These are phyloP conservation scores for Malurus alboscapulatus DNA, from an alignment of 2,113 vertebrate species.

Conservation along the genomic window DNA sequence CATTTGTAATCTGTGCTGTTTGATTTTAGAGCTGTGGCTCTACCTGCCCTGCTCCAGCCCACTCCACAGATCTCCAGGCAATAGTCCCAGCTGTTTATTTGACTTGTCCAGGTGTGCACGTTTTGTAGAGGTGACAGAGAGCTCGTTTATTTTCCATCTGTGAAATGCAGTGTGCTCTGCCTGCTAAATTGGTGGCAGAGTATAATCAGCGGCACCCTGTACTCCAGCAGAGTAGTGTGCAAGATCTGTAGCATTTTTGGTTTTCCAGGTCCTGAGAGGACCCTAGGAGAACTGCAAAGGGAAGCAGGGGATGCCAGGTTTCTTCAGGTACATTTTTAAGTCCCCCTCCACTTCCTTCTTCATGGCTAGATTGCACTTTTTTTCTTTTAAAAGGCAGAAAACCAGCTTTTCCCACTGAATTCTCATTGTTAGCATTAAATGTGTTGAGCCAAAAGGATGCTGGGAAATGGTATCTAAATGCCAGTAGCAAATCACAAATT, in stretches of 20 bases:
- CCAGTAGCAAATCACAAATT: not conserved
- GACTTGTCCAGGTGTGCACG: not conserved
- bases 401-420: not conserved
- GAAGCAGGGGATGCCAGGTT: not conserved
- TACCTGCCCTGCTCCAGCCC: not conserved
- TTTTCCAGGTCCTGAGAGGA: not conserved
- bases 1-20: not conserved
- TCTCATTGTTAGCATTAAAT: not conserved
- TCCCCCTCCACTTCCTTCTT: not conserved
- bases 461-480: not conserved
- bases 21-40: slow-evolving; percentile 18
- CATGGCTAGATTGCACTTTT: not conserved
- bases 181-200: not conserved
- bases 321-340: not conserved
- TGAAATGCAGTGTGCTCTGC: not conserved
- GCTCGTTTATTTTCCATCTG: not conserved
- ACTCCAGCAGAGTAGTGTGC: not conserved
- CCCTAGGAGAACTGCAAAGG: not conserved
- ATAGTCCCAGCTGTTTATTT: slow-evolving; percentile 19
- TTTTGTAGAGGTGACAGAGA: not conserved
- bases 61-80: not conserved
- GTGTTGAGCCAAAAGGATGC: not conserved
- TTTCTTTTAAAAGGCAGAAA: not conserved
- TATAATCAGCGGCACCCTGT: not conserved
- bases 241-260: not conserved